These are phyloP conservation scores for Monodelphis domestica DNA, from an alignment of 2,797 vertebrate species.

Conservation along the genomic window DNA sequence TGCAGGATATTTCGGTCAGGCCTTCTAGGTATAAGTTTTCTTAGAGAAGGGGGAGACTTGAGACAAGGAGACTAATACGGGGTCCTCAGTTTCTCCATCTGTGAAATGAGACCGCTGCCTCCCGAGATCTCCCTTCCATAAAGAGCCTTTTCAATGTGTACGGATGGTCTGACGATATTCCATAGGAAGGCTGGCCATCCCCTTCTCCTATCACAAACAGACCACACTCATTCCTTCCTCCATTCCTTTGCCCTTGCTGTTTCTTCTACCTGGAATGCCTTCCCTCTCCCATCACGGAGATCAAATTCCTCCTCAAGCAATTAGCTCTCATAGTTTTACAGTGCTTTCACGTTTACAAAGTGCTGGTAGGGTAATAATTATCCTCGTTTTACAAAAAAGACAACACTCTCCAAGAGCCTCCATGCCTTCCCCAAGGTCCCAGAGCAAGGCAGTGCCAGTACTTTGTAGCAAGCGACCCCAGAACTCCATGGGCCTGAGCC, in stretches of 20 bases:
- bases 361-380: neutral
- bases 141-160: neutral
- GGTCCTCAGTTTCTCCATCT: neutral
- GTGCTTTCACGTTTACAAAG: neutral
- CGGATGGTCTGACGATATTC: no score
- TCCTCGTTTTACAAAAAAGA: neutral
- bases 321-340: neutral
- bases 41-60: neutral
- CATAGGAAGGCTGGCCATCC: neutral
- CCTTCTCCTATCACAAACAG: neutral
- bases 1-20: neutral
- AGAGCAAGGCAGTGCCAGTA: neutral
- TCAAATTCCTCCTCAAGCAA: neutral
- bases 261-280: neutral
- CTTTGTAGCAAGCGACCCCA: neutral
- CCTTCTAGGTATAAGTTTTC: neutral
- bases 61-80: neutral
- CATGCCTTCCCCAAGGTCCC: neutral
- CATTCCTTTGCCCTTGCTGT: constrained; percentile 7
- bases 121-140: neutral
- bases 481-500: neutral
- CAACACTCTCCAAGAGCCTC: neutral
- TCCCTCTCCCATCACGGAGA: neutral
- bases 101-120: neutral
- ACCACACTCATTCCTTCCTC: neutral